Percentiles rank a stretch among this genome's conserved stretches.
Conservation (phyloP, 2,888 invertebrate species). For the Plebejus melissa region DNA sequence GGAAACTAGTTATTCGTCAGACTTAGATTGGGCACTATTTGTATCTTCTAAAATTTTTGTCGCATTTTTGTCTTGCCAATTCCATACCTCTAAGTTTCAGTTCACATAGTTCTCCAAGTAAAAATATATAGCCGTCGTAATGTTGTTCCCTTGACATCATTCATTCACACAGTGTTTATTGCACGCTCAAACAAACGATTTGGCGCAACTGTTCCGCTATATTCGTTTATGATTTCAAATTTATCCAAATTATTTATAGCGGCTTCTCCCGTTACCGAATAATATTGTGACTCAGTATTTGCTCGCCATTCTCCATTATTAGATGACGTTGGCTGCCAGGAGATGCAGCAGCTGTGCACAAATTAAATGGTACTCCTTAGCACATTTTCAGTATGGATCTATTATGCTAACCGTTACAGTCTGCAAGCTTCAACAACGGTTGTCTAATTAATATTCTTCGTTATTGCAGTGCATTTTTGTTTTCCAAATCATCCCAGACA, state of each 20-base stretch:
- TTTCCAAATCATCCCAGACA: too few species aligned
- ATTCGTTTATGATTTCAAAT: slow-evolving; percentile 20
- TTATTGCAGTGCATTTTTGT: too few species aligned
- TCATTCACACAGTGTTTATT: slow-evolving; percentile 22
- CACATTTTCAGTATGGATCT: not conserved
- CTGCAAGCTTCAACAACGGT: too few species aligned
- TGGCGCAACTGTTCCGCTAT: slow-evolving; percentile 19
- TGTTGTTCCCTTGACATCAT: slow-evolving; percentile 21
- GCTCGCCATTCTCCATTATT: slow-evolving; percentile 5
- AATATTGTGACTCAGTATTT: slow-evolving; percentile 15
- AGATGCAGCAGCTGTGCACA: not conserved
- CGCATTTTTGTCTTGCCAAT: not conserved
- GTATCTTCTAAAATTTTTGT: not conserved
- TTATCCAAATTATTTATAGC: slow-evolving; percentile 11
- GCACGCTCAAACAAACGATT: slow-evolving; percentile 22
- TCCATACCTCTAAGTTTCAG: not conserved
- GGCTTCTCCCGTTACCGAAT: slow-evolving; percentile 12
- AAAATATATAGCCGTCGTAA: slow-evolving; percentile 5
- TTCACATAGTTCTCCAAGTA: slow-evolving; percentile 6
- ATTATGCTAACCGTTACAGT: too few species aligned
- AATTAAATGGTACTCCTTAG: not conserved
- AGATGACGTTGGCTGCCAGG: not conserved
- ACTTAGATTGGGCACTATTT: not conserved
- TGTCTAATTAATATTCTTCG: too few species aligned
- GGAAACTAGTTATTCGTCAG: not conserved